These are phyloP conservation scores for Tridacna gigas DNA, from an alignment of 2,888 invertebrate species.

Conservation along the genomic window DNA sequence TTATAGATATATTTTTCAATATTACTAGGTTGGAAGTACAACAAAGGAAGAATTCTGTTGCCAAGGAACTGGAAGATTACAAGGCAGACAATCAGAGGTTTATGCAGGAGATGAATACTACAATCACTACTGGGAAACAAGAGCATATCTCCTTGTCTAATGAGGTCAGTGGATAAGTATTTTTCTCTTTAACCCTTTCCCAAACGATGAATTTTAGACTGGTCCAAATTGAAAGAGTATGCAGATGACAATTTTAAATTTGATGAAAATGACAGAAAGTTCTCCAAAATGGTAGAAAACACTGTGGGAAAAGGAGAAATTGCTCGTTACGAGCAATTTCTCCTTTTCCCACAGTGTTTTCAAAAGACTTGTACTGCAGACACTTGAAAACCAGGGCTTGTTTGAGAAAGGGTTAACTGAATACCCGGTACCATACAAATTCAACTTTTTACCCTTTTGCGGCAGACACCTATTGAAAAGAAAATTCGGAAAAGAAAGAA, in stretches of 20 bases:
- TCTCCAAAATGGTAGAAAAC: no score
- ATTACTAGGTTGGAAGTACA: conserved; percentile 77
- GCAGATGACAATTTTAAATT: neutral
- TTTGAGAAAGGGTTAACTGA: no score
- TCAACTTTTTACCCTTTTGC: no score
- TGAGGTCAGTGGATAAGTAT: conserved; percentile 71
- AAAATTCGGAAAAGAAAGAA: no score
- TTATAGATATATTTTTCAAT: no score
- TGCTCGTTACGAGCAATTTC: conserved; percentile 3
- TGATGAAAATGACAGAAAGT: no score
- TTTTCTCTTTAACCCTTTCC: neutral
- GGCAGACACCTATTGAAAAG: no score
- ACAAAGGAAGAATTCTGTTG: conserved; percentile 76
- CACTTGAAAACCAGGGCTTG: no score
- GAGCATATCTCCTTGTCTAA: conserved; percentile 79
- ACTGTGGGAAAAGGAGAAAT: conserved; percentile 9
- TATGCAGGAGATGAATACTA: conserved; percentile 78
- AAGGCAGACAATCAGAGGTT: conserved; percentile 76
- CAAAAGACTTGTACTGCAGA: no score
- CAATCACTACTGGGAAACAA: conserved; percentile 80
- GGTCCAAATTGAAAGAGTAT: no score
- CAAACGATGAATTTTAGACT: neutral
- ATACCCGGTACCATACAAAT: no score
- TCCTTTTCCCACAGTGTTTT: neutral
- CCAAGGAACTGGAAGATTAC: conserved; percentile 79